Conservation (phyloP, 2,113 vertebrate species). For the Machaerirhynchus nigripectus region DNA sequence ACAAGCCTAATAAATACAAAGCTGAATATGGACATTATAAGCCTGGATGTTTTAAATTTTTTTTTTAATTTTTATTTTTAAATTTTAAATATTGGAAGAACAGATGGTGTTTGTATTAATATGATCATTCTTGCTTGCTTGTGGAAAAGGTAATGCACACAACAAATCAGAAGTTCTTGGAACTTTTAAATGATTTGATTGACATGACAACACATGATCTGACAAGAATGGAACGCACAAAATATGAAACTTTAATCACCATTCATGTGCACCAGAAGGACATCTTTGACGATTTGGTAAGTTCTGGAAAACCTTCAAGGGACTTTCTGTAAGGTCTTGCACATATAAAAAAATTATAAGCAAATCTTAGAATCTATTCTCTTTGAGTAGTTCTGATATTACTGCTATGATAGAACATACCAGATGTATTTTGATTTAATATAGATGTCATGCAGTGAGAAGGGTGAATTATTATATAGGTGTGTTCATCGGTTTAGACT, state of each 20-base stretch:
- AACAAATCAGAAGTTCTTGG: slow-evolving; percentile 71
- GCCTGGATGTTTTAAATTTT: background rate
- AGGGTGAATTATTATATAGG: background rate
- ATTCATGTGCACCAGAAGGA: slow-evolving; percentile 76
- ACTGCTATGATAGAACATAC: background rate
- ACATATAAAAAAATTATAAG: background rate
- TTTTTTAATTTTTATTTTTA: background rate
- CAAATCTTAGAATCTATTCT: background rate
- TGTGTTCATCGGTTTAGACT: background rate
- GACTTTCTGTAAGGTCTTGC: background rate
- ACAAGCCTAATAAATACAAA: background rate
- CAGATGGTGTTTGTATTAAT: background rate
- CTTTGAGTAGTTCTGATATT: background rate
- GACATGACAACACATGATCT: slow-evolving; percentile 68
- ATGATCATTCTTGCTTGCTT: background rate
- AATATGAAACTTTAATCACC: slow-evolving; percentile 73
- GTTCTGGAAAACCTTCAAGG: background rate
- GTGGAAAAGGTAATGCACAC: slow-evolving; percentile 65
- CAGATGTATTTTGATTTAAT: background rate
- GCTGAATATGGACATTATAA: background rate
- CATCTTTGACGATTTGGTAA: slow-evolving; percentile 73
- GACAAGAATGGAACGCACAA: slow-evolving; percentile 69
- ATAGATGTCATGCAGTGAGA: background rate
- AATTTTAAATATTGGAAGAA: background rate
- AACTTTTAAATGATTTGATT: slow-evolving; percentile 70